A percentile compares a stretch with the other conserved stretches of the same genome.
Evolutionary conservation across 1,140 invertebrate genomes (phyloP).

Genomic region (Colletes gigas): DNA sequence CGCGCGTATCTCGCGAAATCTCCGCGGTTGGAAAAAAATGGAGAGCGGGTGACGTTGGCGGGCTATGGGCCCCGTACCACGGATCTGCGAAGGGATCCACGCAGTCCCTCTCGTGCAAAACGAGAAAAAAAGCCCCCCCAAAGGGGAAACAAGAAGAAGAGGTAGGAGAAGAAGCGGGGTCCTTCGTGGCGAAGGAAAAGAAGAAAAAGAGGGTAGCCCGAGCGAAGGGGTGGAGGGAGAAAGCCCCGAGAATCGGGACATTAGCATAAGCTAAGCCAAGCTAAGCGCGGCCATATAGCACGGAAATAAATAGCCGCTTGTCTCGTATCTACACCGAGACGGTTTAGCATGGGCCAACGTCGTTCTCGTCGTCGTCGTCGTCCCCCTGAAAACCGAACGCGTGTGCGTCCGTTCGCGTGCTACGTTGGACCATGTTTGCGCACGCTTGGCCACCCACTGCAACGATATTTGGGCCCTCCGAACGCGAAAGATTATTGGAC

Average conservation of each 20-base stretch:
- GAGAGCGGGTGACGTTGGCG: background rate
- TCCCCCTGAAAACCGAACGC: conserved; percentile 41
- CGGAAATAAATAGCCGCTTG: conserved; percentile 76
- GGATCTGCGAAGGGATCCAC: conserved; percentile 47
- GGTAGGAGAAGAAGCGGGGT: conserved; percentile 26
- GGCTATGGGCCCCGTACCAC: background rate
- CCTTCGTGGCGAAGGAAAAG: conserved; percentile 49
- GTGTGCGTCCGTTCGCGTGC: conserved; percentile 30
- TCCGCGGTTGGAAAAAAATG: background rate
- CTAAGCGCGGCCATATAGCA: conserved; percentile 76
- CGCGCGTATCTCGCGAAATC: conserved; percentile 10
- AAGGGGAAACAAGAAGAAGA: conserved; percentile 45
- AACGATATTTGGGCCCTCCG: background rate
- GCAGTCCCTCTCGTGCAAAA: conserved; percentile 15
- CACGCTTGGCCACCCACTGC: conserved; percentile 33
- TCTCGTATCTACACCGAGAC: conserved; percentile 70
- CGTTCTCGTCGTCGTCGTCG: conserved; percentile 33
- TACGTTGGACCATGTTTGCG: conserved; percentile 56
- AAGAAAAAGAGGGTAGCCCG: conserved; percentile 51
- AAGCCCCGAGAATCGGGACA: conserved; percentile 71
- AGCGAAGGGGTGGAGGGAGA: conserved; percentile 51
- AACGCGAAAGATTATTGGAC: background rate
- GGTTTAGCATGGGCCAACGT: conserved; percentile 68
- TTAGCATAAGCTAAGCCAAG: conserved; percentile 76
- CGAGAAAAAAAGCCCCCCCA: conserved; percentile 33